Conservation (phyloP, 1,140 invertebrate species). For the Pogonognathellus flavescens region DNA sequence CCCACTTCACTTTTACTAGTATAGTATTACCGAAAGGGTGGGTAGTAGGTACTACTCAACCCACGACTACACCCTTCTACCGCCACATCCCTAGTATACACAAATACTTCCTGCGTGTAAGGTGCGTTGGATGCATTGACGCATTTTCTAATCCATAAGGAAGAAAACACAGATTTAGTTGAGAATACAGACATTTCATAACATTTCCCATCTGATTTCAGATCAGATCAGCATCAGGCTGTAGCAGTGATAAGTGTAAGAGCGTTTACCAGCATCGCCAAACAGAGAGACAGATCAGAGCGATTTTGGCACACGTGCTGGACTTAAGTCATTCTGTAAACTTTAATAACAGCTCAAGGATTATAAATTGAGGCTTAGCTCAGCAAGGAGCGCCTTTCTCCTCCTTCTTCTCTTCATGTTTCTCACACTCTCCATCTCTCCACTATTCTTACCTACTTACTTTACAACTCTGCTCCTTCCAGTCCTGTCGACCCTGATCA, state of each 20-base stretch:
- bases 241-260: conserved; percentile 10
- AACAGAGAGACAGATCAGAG: conserved; percentile 11
- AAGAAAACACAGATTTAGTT: conserved; percentile 19
- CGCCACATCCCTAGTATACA: too few relatives aligned
- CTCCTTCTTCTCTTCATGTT: conserved; percentile 41
- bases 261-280: background rate
- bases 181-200: background rate
- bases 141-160: conserved; percentile 21
- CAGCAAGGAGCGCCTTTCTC: conserved; percentile 50
- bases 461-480: conserved; percentile 10
- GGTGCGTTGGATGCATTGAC: conserved; percentile 13
- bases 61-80: too few relatives aligned
- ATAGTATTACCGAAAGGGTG: background rate
- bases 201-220: conserved; percentile 18
- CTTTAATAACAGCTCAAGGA: conserved; percentile 64
- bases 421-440: conserved; percentile 7
- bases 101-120: background rate
- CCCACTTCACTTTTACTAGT: background rate
- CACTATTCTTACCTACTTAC: conserved; percentile 21
- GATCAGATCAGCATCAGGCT: conserved; percentile 20
- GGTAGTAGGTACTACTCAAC: too few relatives aligned
- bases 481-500: conserved; percentile 23
- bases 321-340: conserved; percentile 63
- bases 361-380: conserved; percentile 54
- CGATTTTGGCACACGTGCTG: conserved; percentile 59